Conservation (phyloP, 2,888 invertebrate species). For the Callosobruchus maculatus region DNA sequence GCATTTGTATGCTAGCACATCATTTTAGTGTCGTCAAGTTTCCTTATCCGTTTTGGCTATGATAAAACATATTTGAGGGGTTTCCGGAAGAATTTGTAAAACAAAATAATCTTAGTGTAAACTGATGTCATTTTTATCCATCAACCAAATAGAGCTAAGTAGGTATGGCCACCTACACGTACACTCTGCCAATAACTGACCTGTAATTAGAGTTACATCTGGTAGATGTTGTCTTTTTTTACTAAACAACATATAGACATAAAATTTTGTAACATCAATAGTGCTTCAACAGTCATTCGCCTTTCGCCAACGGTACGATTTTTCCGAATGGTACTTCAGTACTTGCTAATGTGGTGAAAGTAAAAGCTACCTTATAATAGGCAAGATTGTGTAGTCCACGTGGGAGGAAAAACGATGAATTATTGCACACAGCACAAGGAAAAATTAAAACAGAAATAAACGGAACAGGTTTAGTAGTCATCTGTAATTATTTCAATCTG, state of each 20-base stretch:
- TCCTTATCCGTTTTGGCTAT: too few species aligned
- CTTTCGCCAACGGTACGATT: background rate
- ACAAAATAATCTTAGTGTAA: too few species aligned
- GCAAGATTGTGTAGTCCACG: background rate
- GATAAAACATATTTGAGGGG: too few species aligned
- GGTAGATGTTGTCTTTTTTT: background rate
- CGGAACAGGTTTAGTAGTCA: too few species aligned
- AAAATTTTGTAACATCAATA: background rate
- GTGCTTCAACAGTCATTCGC: background rate
- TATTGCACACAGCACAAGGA: background rate
- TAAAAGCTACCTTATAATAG: background rate
- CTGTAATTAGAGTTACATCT: background rate
- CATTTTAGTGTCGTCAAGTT: too few species aligned
- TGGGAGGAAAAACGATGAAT: background rate
- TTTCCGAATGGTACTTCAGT: background rate
- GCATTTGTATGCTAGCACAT: too few species aligned
- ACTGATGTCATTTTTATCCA: too few species aligned
- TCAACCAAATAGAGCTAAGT: too few species aligned
- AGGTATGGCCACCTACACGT: too few species aligned
- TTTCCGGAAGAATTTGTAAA: too few species aligned
- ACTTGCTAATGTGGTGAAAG: background rate
- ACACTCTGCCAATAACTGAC: too few species aligned
- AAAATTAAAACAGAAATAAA: background rate
- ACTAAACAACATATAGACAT: background rate
- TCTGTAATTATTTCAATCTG: too few species aligned